These are phyloP conservation scores for Selenia dentaria DNA, from an alignment of 2,888 invertebrate species.

Conservation along the genomic window DNA sequence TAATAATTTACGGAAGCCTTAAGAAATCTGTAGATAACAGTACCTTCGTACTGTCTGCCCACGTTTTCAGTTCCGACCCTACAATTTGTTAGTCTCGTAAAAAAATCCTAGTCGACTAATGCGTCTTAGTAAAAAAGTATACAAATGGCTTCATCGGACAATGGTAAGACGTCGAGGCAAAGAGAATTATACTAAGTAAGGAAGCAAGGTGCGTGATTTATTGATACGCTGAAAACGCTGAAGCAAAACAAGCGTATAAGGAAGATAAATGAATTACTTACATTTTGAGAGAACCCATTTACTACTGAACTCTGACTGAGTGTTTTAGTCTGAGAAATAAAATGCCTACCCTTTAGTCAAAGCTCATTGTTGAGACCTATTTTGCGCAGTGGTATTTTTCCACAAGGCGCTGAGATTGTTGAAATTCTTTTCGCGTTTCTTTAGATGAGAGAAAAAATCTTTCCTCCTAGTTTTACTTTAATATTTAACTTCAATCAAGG, in stretches of 20 bases:
- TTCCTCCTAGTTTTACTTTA: conserved; percentile 6
- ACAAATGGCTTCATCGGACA: conserved; percentile 57
- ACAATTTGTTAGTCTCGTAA: neutral
- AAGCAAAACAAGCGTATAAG: conserved; percentile 72
- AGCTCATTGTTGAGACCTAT: conserved; percentile 24
- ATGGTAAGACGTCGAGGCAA: conserved; percentile 50
- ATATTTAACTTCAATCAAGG: conserved; percentile 2
- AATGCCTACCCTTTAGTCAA: conserved; percentile 29
- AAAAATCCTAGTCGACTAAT: conserved; percentile 22
- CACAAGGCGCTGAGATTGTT: conserved; percentile 11
- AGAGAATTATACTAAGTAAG: conserved; percentile 67
- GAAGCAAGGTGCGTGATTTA: conserved; percentile 75
- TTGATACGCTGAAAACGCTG: conserved; percentile 65
- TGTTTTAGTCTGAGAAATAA: conserved; percentile 40
- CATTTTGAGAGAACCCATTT: conserved; percentile 59
- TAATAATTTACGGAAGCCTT: no score
- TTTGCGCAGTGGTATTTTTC: conserved; percentile 14
- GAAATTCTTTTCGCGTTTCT: conserved; percentile 18
- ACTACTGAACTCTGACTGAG: conserved; percentile 41
- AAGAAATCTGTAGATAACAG: no score
- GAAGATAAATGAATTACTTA: conserved; percentile 78
- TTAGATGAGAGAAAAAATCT: conserved; percentile 7
- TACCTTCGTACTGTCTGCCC: no score
- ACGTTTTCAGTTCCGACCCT: no score
- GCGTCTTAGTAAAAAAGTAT: conserved; percentile 45